Conservation (phyloP, 2,113 vertebrate species). For the Murina feae region DNA sequence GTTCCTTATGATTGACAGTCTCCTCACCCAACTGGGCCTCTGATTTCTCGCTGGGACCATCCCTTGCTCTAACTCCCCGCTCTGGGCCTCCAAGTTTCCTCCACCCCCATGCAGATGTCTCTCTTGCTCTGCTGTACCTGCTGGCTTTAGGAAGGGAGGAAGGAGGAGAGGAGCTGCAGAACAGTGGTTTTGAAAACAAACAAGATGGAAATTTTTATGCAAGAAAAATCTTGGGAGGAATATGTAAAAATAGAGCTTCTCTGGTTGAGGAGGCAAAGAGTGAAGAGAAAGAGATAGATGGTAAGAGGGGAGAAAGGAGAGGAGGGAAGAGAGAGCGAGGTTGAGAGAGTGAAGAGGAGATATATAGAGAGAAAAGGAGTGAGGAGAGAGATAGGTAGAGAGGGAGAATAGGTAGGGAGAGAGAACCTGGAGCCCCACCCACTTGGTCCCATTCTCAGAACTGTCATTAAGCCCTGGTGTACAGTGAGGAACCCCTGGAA, state of each 20-base stretch:
- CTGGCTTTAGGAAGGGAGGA: not conserved
- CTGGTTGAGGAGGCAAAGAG: not conserved
- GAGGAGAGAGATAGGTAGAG: not conserved
- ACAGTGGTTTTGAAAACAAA: not conserved
- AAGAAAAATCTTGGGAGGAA: not conserved
- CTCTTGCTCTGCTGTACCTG: not conserved
- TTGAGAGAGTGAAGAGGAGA: not conserved
- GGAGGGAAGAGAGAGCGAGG: not conserved
- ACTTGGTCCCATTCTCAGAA: not conserved
- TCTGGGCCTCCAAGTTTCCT: not conserved
- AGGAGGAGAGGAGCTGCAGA: not conserved
- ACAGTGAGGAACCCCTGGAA: not conserved
- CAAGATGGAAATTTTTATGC: not conserved
- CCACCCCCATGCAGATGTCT: accelerated
- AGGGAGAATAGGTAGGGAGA: not conserved
- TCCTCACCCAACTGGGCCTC: not conserved
- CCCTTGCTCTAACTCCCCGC: not conserved
- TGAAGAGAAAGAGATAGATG: not conserved
- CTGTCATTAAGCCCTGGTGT: not conserved
- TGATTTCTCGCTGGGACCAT: not conserved
- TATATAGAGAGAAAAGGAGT: not conserved
- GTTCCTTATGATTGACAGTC: not conserved
- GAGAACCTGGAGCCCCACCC: not conserved
- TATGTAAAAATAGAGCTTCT: not conserved
- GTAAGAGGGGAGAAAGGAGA: not conserved